Percentiles rank a stretch among this genome's conserved stretches.
phyloP scores from a whole-genome alignment of 2,888 invertebrate genomes.

The Nymphalis polychloros region DNA sequence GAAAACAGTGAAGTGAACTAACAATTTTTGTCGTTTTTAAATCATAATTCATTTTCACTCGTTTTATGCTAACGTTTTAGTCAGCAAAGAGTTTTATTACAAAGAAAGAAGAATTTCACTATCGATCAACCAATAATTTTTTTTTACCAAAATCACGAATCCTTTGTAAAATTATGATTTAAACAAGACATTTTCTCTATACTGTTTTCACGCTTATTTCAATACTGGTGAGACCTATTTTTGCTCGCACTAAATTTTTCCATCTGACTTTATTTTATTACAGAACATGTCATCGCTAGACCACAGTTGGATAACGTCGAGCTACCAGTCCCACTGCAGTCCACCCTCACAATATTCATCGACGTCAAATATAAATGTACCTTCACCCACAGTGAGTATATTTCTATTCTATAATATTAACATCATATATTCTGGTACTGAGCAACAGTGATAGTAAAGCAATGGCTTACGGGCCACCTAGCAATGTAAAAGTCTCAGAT shows the following conservation, averaged over 20 bases:
- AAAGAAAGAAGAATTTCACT: no score
- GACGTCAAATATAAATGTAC: slow-evolving; percentile 80
- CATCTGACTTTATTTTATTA: slow-evolving; percentile 45
- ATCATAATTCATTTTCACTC: neutral
- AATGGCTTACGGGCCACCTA: no score
- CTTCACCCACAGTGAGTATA: slow-evolving; percentile 82
- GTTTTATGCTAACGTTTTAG: neutral
- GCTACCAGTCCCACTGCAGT: slow-evolving; percentile 80
- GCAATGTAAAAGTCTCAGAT: no score
- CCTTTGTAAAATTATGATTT: neutral
- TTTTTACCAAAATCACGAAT: no score
- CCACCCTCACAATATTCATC: slow-evolving; percentile 79
- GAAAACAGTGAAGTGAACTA: neutral
- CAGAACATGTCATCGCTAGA: slow-evolving; percentile 82
- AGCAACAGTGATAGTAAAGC: no score
- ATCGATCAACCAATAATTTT: no score
- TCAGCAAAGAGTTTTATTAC: no score
- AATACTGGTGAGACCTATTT: neutral
- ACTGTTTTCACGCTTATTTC: slow-evolving; percentile 19
- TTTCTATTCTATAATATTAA: neutral
- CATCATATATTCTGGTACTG: no score
- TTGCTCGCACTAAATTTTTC: neutral
- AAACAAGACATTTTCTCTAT: slow-evolving; percentile 19
- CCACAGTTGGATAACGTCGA: slow-evolving; percentile 84
- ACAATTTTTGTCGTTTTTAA: slow-evolving; percentile 11